Evolutionary conservation across 1,140 invertebrate genomes (phyloP).

Genomic region (Oedothorax gibbosus): DNA sequence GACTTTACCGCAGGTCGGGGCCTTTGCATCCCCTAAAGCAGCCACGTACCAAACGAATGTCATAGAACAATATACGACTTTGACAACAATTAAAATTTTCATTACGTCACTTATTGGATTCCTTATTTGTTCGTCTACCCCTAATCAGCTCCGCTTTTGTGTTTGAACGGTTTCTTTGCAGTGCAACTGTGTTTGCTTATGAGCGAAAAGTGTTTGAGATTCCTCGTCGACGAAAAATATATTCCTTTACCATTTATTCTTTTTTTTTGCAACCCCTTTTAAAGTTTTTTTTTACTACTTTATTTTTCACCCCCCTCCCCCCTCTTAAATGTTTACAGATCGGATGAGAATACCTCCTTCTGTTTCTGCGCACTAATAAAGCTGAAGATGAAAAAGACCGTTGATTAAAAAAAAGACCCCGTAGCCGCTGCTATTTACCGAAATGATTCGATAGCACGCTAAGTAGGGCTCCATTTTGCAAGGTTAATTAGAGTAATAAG

Average conservation of each 20-base stretch:
- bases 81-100: conserved; percentile 60
- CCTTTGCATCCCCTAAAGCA: conserved; percentile 41
- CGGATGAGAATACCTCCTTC: too few species aligned
- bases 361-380: too few species aligned
- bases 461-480: conserved; percentile 41
- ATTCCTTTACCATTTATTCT: conserved; percentile 1
- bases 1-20: conserved; percentile 32
- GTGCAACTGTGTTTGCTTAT: conserved; percentile 27
- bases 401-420: conserved; percentile 9
- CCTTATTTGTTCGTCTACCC: conserved; percentile 49
- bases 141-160: conserved; percentile 53
- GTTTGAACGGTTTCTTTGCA: conserved; percentile 14
- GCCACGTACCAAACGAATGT: conserved; percentile 40
- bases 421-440: conserved; percentile 34
- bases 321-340: not conserved
- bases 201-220: conserved; percentile 25
- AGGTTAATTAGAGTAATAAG: conserved; percentile 58
- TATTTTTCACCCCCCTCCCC: not conserved
- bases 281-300: not conserved
- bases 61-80: conserved; percentile 50
- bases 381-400: too few species aligned
- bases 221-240: conserved; percentile 11
- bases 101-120: conserved; percentile 58
- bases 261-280: not conserved
- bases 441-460: conserved; percentile 2